These are phyloP conservation scores for Hirtodrosophila alboralis DNA, from an alignment of 2,888 invertebrate genomes.

Conservation along the genomic window DNA sequence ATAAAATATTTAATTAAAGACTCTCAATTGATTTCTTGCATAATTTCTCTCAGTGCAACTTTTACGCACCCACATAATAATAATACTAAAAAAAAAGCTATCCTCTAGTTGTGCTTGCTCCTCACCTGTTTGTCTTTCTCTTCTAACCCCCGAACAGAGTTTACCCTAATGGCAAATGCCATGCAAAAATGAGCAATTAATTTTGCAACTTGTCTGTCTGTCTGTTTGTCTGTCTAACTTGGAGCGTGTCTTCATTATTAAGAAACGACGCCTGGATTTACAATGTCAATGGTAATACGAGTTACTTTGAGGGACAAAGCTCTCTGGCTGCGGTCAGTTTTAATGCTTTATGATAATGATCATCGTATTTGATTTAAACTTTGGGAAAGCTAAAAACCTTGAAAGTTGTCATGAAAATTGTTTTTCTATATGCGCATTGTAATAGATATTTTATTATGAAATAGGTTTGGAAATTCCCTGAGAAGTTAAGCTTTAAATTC, in stretches of 20 bases:
- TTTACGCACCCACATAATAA: constrained; percentile 19
- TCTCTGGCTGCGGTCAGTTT: constrained; percentile 16
- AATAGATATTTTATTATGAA: no score
- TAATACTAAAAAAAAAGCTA: no score
- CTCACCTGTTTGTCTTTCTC: background rate
- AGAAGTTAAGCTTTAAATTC: no score
- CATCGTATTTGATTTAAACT: constrained; percentile 16
- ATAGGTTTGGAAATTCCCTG: no score
- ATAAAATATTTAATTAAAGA: no score
- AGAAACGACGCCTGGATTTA: background rate
- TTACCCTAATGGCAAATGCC: constrained; percentile 30
- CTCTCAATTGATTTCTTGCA: background rate
- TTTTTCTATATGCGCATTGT: no score
- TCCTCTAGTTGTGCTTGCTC: background rate
- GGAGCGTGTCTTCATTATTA: constrained; percentile 31
- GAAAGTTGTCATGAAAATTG: no score
- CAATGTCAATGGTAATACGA: constrained; percentile 18
- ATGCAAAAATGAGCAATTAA: constrained; percentile 48
- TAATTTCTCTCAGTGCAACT: constrained; percentile 9
- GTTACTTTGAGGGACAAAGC: constrained; percentile 4
- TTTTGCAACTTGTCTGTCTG: constrained; percentile 35
- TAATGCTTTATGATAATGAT: background rate
- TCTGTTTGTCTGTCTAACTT: constrained; percentile 20
- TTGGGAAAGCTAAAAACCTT: no score
- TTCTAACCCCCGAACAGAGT: no score